Evolutionary conservation across 1,140 invertebrate genomes (phyloP), one percentile per base, ranked within the genome.

Genomic region (Eupristina koningsbergeri): DNA sequence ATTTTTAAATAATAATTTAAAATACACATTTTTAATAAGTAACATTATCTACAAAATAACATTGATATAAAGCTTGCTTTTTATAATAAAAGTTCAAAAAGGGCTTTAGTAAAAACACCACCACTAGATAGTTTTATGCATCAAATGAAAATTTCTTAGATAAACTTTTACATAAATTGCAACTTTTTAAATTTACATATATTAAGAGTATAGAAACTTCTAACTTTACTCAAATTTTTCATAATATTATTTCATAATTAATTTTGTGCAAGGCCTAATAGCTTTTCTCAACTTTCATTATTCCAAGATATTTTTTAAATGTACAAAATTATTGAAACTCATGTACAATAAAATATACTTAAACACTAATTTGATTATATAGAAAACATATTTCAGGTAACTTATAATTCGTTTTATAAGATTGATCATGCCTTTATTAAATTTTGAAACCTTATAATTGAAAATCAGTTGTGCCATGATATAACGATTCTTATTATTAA

Each of bases 161-260:
- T 67, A 67, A 67, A 67, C 39, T 41, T 71, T 71, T n/a, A 41
- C 36, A 71, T 71, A 41, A 22, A 71, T n/a, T 41, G 36, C 34
- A 71, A 71, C 19, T 71, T 71, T 41, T 41, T 71, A 11, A 26
- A 71, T 71, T 71, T 71, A 41, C 39, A 41, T 71, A 71, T 71
- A 41, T 71, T 71, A 71, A 71, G 36, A 71, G n/a, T 41, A 71
- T 41, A 31, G 19, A 41, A 71, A 41, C 39, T 71, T 41, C 36
- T 3, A 11, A 71, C 67, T 71, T 41, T n/a, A 11, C 3, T 71
- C 5, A 19, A 67, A 67, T 36, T 67, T 67, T 67, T 36, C 15
- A 67, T 67, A 36, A 64, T 31, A 34, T 34, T 11, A 67, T 67
- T 36, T 67, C 29, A 3, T 34, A 64, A 22, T 58, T 5, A 13